These are phyloP conservation scores for Penaeus monodon DNA, from an alignment of 2,888 invertebrate species.

Conservation along the genomic window DNA sequence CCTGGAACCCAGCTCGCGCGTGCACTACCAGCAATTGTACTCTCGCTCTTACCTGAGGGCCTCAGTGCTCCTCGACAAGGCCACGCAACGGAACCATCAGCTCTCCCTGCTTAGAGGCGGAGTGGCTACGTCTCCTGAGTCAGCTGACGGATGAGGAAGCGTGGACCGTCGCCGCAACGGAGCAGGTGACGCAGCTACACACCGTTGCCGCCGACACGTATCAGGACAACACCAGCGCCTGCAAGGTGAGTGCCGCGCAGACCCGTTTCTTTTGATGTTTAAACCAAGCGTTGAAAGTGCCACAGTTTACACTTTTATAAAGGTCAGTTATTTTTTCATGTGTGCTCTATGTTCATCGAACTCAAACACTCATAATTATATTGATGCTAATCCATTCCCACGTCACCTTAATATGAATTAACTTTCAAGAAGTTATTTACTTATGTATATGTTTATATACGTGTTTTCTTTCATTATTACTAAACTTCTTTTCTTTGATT, in stretches of 20 bases:
- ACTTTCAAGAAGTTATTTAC: too few species aligned
- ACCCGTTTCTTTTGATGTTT: too few species aligned
- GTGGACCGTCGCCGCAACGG: constrained; percentile 50
- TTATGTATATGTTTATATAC: too few species aligned
- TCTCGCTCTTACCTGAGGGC: constrained; percentile 63
- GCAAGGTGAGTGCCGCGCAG: constrained; percentile 58
- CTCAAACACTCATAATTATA: too few species aligned
- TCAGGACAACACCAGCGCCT: constrained; percentile 59
- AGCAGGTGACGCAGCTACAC: constrained; percentile 50
- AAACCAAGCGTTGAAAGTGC: too few species aligned
- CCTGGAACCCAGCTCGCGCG: constrained; percentile 59
- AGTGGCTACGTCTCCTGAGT: constrained; percentile 58
- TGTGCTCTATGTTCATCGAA: too few species aligned
- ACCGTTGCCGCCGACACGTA: constrained; percentile 56
- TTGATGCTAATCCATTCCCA: too few species aligned
- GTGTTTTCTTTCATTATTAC: too few species aligned
- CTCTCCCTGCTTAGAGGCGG: constrained; percentile 58
- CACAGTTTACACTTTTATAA: too few species aligned
- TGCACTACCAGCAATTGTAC: constrained; percentile 64
- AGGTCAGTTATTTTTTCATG: too few species aligned
- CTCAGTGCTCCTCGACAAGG: constrained; percentile 61
- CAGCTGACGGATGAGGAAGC: constrained; percentile 60
- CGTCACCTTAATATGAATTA: too few species aligned
- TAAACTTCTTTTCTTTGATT: too few species aligned
- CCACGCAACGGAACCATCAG: constrained; percentile 62